phyloP scores from a whole-genome alignment of 2,113 vertebrate species.

The Baryphthengus martii region DNA sequence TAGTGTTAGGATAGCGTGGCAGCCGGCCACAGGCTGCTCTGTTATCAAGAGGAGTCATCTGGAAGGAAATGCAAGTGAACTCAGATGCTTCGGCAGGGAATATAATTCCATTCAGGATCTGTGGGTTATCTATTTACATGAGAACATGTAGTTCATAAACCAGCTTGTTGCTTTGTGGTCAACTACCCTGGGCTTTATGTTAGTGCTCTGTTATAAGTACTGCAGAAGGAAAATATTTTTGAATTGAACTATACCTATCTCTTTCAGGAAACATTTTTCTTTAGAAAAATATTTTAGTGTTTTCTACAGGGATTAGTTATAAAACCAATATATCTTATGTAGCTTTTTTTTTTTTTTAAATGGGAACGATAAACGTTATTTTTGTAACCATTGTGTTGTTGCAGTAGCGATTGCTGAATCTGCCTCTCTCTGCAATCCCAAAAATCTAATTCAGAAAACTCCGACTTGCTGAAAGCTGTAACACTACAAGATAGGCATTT shows the following conservation, averaged over 20 bases:
- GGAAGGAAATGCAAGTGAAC: neutral
- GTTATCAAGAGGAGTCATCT: neutral
- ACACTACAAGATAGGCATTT: neutral
- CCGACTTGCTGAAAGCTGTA: neutral
- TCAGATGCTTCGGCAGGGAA: neutral
- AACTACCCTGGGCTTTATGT: neutral
- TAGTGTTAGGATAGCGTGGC: accelerated
- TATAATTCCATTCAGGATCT: neutral
- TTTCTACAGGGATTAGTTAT: neutral
- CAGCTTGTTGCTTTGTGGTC: neutral
- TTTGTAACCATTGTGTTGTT: neutral
- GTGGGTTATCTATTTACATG: neutral
- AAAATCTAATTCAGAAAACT: neutral
- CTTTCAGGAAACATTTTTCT: neutral
- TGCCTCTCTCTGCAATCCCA: neutral
- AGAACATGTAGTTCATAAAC: neutral
- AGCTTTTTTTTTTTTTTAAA: no score
- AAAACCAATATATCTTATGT: neutral
- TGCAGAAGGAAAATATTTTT: neutral
- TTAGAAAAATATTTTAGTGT: neutral
- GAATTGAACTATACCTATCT: neutral
- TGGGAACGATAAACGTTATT: conserved; percentile 6
- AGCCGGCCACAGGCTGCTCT: neutral
- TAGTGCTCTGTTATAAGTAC: neutral
- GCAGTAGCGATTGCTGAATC: neutral